Evolutionary conservation across 2,113 vertebrate species (phyloP), one percentile per base, ranked within the genome.

Genomic region (Calidris pugnax): DNA sequence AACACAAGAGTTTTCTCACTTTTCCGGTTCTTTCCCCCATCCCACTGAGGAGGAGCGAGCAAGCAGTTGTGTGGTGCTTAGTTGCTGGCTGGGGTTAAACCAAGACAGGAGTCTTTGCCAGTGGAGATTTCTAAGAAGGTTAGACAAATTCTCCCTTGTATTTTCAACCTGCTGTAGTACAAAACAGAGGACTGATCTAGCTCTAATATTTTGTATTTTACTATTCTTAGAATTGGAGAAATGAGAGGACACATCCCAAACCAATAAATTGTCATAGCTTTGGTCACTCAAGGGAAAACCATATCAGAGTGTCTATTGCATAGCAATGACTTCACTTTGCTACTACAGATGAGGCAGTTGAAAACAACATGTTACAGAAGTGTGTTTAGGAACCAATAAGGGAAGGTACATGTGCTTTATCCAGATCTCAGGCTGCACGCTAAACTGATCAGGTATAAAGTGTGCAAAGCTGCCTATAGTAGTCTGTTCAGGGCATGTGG

Each of bases 361-460:
- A 57, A 91, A 87, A 53, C 11, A 10, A 14, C 4, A 18, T 39
- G 20, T 27, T 57, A 45, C 14, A 48, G 47, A 64, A 47, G 14
- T 9, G 5, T 57, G 2, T 63, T 78, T 59, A 80, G 33, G 60
- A 89, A 23, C 20, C 2, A 11, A 17, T 51, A 39, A 51, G 16
- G 14, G 33, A 90, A 67, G n/a, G 37, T 26, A 5, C 4, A 3
- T 68, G 78, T 82, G 14, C 30, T 66, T 87, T 91, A 20, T 27
- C 14, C 33, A 21, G 23, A 17, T 68, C 37, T 82, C 1, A 0
- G 43, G 24, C 32, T 78, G 14, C 6, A 23, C 1, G 1, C 68
- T 78, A 67, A 84, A 14, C 19, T 45, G 41, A 12, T 77, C 21
- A 37, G 35, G 6, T 73, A 41, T 33, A 51, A 85, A 72, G 39